Evolutionary conservation across 2,888 invertebrate genomes (phyloP), one percentile per base, ranked within the genome.

Genomic region (Eupeodes latifasciatus): DNA sequence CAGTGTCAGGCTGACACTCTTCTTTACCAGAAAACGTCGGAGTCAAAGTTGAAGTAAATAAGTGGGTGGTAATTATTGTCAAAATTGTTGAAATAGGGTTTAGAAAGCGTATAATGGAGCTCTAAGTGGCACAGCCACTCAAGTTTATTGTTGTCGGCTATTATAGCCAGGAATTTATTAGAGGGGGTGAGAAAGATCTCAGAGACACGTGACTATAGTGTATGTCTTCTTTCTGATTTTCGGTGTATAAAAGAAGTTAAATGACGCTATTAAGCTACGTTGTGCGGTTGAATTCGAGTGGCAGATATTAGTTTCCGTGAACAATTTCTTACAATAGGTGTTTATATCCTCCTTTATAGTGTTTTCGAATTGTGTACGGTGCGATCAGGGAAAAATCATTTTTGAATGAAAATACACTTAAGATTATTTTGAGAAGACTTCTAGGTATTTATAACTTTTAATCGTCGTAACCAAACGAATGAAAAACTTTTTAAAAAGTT

Each of bases 31-130:
- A 40, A 36, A 36, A 36, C 51, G n/a, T n/a, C 7, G 53, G n/a
- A n/a, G 16, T 7, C 3, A 16, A 9, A 4, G 1, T 47, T 0
- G 16, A 19, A 53, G 12, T 53, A 67, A n/a, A 64, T 36, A 71
- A 81, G 81, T 85, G 85, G 81, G 81, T 85, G 81, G 85, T 81
- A 85, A 85, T 85, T 85, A 85, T 85, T 85, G 81, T 85, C 81
- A 81, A 85, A 85, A 85, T 62, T 85, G 72, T 74, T 72, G 75
- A 76, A 81, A 74, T 77, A 81, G 77, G 72, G 66, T 81, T 77
- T 44, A 74, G 77, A 81, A 77, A 74, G 77, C 77, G 85, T 81
- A 77, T 85, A 85, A 85, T 85, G 85, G 85, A 74, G 81, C 81
- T 85, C 85, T 77, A 81, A 85, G 85, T 81, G 85, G 72, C 59